Evolutionary conservation across 2,113 vertebrate species (phyloP), one percentile per base, ranked within the genome.

Genomic region (Ahaetulla prasina): DNA sequence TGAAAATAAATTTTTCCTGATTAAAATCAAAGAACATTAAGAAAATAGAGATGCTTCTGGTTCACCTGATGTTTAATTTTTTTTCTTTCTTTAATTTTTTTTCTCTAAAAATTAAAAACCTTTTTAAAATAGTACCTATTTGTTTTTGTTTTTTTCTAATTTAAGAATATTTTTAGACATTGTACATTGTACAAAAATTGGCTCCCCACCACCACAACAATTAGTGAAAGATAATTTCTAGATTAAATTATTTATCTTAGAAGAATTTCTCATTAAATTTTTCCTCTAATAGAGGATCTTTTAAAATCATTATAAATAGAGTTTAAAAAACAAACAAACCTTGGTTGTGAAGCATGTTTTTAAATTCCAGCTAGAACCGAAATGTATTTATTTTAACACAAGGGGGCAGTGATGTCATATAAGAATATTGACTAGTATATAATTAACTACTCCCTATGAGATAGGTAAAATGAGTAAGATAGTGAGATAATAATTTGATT

Each of bases 401-500:
- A 97, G 96, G 91, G 95, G 96, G 96, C 96, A 97, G 94, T 97
- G 92, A 35, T 54, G 95, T 91, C 93, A 95, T 96, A 1, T 27
- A 57, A 90, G 43, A 96, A 39, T 90, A 86, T 89, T 39, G 30
- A 4, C 47, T 88, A 0, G 7, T 53, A 90, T 49, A 27, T 85
- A 50, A 63, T 92, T 89, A 22, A 86, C 16, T 63, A 55, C 10
- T 2, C 30, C 20, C 11, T 5, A 74, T 74, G 90, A 92, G 3
- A 35, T 94, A 88, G 4, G 0, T 74, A 91, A 39, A 5, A 5
- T 94, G 92, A 92, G 85, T 35, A 94, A 60, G 87, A 49, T 89
- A 45, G 90, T 49, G 94, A 84, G 14, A 84, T 54, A 12, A 8
- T 50, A 85, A 85, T 30, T 2, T 52, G 35, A 22, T 18, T 6